phyloP scores from a whole-genome alignment of 2,113 vertebrate genomes.

The Heloderma charlesbogerti region DNA sequence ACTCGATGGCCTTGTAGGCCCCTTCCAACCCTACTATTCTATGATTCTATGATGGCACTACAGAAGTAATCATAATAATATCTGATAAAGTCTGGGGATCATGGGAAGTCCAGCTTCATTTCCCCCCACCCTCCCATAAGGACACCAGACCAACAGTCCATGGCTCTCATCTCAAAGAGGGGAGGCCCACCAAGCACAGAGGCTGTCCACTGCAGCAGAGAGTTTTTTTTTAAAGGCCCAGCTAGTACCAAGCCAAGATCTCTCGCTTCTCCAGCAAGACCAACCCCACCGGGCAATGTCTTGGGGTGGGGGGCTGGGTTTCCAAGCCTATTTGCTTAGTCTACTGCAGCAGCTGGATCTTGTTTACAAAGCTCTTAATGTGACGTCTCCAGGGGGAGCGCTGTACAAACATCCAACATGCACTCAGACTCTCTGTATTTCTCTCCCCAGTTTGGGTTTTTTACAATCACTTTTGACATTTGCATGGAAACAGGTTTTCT shows the following conservation, averaged over 20 bases:
- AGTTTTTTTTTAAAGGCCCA: not conserved
- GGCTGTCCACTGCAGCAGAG: not conserved
- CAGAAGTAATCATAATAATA: not conserved
- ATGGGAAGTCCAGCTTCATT: not conserved
- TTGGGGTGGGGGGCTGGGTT: not conserved
- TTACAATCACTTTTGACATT: constrained; percentile 29
- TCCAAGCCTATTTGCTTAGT: not conserved
- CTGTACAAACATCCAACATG: constrained; percentile 15
- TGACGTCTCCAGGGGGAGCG: constrained; percentile 9
- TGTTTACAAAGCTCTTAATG: constrained; percentile 4
- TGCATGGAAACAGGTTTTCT: constrained; percentile 27
- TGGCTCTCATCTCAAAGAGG: too few relatives aligned
- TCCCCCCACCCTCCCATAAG: not conserved
- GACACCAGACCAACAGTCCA: too few relatives aligned
- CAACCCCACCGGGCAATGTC: not conserved
- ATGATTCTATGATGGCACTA: too few relatives aligned
- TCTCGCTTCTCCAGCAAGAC: not conserved
- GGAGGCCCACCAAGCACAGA: too few relatives aligned
- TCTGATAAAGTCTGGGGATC: not conserved
- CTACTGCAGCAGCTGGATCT: not conserved
- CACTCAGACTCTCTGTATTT: constrained; percentile 5
- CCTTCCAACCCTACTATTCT: too few relatives aligned
- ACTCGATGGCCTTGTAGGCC: too few relatives aligned
- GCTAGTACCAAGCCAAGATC: not conserved
- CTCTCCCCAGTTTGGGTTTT: not conserved